Conservation (phyloP, 1,140 invertebrate genomes). For the Ceratosolen fusciceps region DNA sequence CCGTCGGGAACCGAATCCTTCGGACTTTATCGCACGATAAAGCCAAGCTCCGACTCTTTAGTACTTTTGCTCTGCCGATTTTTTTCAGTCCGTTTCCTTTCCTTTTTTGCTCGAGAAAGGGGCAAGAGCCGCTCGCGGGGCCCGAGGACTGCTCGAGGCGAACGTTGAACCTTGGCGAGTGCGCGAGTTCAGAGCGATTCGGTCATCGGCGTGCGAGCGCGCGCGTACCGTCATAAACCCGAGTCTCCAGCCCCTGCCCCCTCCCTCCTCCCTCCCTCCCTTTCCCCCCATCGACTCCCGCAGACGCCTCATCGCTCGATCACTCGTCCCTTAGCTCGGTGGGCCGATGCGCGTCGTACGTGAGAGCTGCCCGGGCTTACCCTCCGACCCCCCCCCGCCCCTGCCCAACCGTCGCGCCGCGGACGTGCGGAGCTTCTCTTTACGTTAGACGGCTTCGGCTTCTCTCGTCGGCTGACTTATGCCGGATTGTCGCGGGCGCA, state of each 20-base stretch:
- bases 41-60: no score
- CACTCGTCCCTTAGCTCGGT: not conserved
- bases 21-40: not conserved
- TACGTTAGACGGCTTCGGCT: not conserved
- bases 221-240: conserved; percentile 21
- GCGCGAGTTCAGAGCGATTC: conserved; percentile 42
- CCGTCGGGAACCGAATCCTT: no score
- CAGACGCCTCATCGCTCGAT: not conserved
- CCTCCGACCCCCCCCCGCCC: no score
- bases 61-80: no score
- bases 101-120: not conserved
- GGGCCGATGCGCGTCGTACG: conserved; percentile 11
- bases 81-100: no score
- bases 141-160: not conserved
- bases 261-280: not conserved
- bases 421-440: not conserved
- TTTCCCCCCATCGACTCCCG: not conserved
- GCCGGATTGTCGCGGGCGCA: conserved; percentile 1
- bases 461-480: not conserved
- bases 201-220: conserved; percentile 14
- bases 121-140: not conserved
- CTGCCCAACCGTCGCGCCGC: no score
- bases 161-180: not conserved
- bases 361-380: not conserved
- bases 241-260: not conserved